These are phyloP conservation scores for Hirtodrosophila alboralis DNA, from an alignment of 2,888 invertebrate species.

Conservation along the genomic window DNA sequence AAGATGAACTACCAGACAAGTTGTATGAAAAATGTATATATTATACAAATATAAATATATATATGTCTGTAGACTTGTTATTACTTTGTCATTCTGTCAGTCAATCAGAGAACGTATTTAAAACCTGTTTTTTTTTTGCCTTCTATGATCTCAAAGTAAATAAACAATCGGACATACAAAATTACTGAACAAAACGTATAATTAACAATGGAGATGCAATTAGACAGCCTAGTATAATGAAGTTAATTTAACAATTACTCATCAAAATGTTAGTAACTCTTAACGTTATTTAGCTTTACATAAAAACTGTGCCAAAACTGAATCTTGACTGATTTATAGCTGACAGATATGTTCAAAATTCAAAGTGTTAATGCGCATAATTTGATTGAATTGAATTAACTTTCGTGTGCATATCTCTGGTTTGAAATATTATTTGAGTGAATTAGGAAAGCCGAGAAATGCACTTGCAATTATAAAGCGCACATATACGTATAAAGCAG, in stretches of 20 bases:
- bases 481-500: too few relatives aligned
- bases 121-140: slow-evolving; percentile 60
- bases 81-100: slow-evolving; percentile 20
- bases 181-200: slow-evolving; percentile 35
- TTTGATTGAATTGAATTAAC: slow-evolving; percentile 1
- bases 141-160: slow-evolving; percentile 14
- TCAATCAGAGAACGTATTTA: slow-evolving; percentile 56
- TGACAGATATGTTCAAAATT: too few relatives aligned
- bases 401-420: too few relatives aligned
- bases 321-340: too few relatives aligned
- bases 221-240: slow-evolving; percentile 32
- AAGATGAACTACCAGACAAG: slow-evolving; percentile 13
- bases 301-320: too few relatives aligned
- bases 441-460: slow-evolving; percentile 3
- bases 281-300: not conserved
- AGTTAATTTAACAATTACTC: slow-evolving; percentile 4
- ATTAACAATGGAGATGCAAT: slow-evolving; percentile 58
- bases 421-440: slow-evolving; percentile 2
- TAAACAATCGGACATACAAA: slow-evolving; percentile 34
- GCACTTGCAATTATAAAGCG: too few relatives aligned
- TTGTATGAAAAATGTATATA: not conserved
- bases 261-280: not conserved
- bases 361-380: not conserved
- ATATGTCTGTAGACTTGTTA: slow-evolving; percentile 9
- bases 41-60: not conserved